Evolutionary conservation across 2,888 invertebrate genomes (phyloP).

Genomic region (Alloscopus bannaensis): DNA sequence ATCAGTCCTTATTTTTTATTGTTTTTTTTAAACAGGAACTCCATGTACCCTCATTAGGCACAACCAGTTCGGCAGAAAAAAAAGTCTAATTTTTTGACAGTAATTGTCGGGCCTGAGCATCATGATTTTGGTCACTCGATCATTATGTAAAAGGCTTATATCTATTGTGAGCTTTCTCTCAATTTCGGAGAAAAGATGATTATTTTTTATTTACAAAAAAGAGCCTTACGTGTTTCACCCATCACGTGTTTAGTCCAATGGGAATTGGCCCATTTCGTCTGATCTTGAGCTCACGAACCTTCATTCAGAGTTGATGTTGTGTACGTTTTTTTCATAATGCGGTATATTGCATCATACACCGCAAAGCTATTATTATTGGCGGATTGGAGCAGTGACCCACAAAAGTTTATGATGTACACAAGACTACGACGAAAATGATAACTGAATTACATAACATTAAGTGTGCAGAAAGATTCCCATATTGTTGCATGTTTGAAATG

Average conservation of each 20-base stretch:
- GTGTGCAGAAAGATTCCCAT: constrained; percentile 1
- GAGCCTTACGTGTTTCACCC: background rate
- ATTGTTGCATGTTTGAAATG: background rate
- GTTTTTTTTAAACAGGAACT: constrained; percentile 10
- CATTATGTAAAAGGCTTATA: background rate
- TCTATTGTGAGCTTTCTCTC: background rate
- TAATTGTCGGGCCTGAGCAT: no score
- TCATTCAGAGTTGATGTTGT: background rate
- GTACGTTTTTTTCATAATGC: constrained; percentile 1
- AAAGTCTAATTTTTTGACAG: no score
- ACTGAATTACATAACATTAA: constrained; percentile 22
- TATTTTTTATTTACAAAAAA: background rate
- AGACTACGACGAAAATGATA: constrained; percentile 14
- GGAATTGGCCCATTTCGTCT: constrained; percentile 42
- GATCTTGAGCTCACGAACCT: constrained; percentile 40
- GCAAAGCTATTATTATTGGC: background rate
- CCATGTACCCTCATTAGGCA: constrained; percentile 16
- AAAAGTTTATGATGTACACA: constrained; percentile 41
- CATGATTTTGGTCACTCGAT: background rate
- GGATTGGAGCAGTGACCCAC: constrained; percentile 50
- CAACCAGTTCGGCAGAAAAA: no score
- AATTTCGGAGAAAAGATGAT: constrained; percentile 4
- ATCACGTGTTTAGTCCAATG: constrained; percentile 10
- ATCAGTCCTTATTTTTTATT: constrained; percentile 47
- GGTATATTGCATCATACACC: constrained; percentile 10